Evolutionary conservation across 2,888 invertebrate species (phyloP).

Genomic region (Onchidella celtica): DNA sequence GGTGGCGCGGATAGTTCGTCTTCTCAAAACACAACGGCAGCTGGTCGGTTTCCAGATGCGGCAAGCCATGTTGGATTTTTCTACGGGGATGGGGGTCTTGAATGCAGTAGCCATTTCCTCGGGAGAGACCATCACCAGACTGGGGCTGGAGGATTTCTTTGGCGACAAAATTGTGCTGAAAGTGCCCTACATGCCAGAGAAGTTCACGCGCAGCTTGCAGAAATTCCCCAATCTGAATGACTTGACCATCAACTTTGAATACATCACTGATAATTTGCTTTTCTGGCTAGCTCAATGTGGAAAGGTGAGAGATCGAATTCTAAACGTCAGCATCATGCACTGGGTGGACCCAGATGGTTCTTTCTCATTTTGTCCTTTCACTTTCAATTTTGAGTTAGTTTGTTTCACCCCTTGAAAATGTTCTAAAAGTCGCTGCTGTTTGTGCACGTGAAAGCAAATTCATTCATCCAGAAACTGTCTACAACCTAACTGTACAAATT

Average conservation of each 20-base stretch:
- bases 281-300: neutral
- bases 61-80: constrained; percentile 33
- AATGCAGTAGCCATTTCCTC: constrained; percentile 17
- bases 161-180: neutral
- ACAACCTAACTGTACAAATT: too few species aligned
- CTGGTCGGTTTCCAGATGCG: constrained; percentile 35
- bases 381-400: too few species aligned
- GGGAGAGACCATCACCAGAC: constrained; percentile 10
- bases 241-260: constrained; percentile 34
- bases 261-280: constrained; percentile 27
- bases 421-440: too few species aligned
- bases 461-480: too few species aligned
- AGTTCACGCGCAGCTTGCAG: constrained; percentile 1
- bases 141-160: constrained; percentile 42
- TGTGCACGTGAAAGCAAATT: too few species aligned
- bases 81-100: constrained; percentile 17
- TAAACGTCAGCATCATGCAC: too few species aligned
- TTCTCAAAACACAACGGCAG: constrained; percentile 10
- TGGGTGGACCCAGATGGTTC: too few species aligned
- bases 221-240: constrained; percentile 16
- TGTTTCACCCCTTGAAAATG: too few species aligned
- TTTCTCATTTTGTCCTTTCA: too few species aligned
- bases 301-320: too few species aligned
- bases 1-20: constrained; percentile 10
- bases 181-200: neutral